Percentiles rank a stretch among this genome's conserved stretches.
Conservation (phyloP, 2,888 invertebrate species). For the Scaptomyza reducta region DNA sequence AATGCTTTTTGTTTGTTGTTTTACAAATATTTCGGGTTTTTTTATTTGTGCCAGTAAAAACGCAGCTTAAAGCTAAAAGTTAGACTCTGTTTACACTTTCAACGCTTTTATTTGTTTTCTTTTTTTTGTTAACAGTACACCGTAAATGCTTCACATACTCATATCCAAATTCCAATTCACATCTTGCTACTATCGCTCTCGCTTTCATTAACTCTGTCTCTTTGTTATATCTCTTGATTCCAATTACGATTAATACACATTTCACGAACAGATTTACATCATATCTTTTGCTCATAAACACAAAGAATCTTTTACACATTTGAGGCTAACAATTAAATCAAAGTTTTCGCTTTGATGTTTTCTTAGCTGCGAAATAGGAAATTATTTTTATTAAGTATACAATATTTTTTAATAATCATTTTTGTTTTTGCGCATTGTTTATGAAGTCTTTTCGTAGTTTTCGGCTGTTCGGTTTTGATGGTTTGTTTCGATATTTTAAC, state of each 20-base stretch:
- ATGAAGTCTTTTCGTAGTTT: conserved; percentile 55
- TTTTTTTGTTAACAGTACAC: conserved; percentile 70
- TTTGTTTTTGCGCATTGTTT: conserved; percentile 56
- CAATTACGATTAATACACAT: conserved; percentile 58
- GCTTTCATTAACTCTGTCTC: conserved; percentile 14
- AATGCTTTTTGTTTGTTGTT: conserved; percentile 28
- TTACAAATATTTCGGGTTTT: conserved; percentile 71
- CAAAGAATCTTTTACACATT: conserved; percentile 34
- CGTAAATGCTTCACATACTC: conserved; percentile 61
- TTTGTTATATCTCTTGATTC: conserved; percentile 25
- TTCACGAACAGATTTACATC: conserved; percentile 54
- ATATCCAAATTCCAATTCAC: conserved; percentile 48
- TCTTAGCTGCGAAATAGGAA: conserved; percentile 62
- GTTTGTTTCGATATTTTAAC: conserved; percentile 32
- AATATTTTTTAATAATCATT: conserved; percentile 16
- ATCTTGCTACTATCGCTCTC: conserved; percentile 2
- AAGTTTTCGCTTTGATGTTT: conserved; percentile 23
- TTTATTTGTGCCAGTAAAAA: conserved; percentile 82
- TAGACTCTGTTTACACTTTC: conserved; percentile 79
- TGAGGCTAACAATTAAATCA: conserved; percentile 55
- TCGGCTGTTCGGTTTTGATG: conserved; percentile 24
- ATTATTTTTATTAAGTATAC: conserved; percentile 8
- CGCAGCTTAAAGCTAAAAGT: conserved; percentile 81
- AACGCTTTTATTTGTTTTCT: conserved; percentile 58
- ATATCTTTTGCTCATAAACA: conserved; percentile 17